phyloP scores from a whole-genome alignment of 2,888 invertebrate species.

The Apoda limacodes region DNA sequence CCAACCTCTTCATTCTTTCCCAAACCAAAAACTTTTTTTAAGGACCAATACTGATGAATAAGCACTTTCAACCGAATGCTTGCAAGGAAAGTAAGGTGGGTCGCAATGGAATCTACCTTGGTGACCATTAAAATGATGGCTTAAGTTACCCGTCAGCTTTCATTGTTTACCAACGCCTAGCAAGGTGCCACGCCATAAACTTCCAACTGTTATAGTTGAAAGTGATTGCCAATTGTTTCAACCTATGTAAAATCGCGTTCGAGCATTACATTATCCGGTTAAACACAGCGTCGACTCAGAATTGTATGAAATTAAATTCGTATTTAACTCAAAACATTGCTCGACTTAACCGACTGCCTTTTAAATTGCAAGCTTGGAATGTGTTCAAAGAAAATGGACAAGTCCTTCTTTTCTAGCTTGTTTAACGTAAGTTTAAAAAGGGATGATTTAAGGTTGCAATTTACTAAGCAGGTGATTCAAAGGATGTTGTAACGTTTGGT shows the following conservation, averaged over 20 bases:
- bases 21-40: too few relatives aligned
- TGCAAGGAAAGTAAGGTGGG: conserved; percentile 44
- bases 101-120: conserved; percentile 31
- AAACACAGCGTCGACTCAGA: conserved; percentile 15
- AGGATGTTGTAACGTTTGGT: conserved; percentile 35
- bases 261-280: conserved; percentile 2
- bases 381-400: conserved; percentile 45
- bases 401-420: too few relatives aligned
- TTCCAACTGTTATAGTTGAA: conserved; percentile 33
- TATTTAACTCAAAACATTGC: conserved; percentile 25
- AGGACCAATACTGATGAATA: too few relatives aligned
- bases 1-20: too few relatives aligned
- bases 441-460: conserved; percentile 40
- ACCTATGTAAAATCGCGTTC: conserved; percentile 5
- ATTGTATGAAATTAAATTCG: conserved; percentile 20
- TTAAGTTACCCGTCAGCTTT: conserved; percentile 48
- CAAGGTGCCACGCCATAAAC: conserved; percentile 38
- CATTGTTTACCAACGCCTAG: conserved; percentile 42
- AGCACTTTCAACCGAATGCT: conserved; percentile 41
- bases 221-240: conserved; percentile 28
- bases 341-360: conserved; percentile 41
- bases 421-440: too few relatives aligned
- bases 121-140: conserved; percentile 40
- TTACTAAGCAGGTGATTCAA: conserved; percentile 23
- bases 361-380: conserved; percentile 50